Conservation (phyloP, 2,888 invertebrate genomes). For the Agonopterix subpropinquella region DNA sequence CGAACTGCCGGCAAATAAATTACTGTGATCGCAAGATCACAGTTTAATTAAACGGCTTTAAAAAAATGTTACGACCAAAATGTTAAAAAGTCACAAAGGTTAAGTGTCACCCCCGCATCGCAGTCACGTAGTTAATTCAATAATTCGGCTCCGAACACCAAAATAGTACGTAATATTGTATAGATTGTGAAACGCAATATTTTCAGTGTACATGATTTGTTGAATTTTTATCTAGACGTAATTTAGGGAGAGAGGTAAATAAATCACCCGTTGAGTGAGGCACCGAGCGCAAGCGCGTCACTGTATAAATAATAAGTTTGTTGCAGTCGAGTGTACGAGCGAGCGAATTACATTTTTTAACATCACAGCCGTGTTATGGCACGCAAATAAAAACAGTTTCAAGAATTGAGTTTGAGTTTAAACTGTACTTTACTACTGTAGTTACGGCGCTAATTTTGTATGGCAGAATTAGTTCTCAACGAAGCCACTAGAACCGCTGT, state of each 20-base stretch:
- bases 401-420: too few relatives aligned
- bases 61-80: too few relatives aligned
- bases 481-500: too few relatives aligned
- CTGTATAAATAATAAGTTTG: slow-evolving; percentile 27
- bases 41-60: too few relatives aligned
- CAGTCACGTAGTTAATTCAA: slow-evolving; percentile 35
- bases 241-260: slow-evolving; percentile 12
- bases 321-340: slow-evolving; percentile 8
- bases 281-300: slow-evolving; percentile 40
- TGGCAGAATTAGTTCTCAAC: too few relatives aligned
- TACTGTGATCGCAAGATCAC: too few relatives aligned
- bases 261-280: slow-evolving; percentile 70
- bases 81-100: not conserved
- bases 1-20: not conserved
- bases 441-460: too few relatives aligned
- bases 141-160: slow-evolving; percentile 63
- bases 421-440: too few relatives aligned
- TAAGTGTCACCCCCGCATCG: slow-evolving; percentile 24
- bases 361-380: too few relatives aligned
- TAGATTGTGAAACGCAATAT: slow-evolving; percentile 58
- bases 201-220: slow-evolving; percentile 58
- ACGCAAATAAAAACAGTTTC: too few relatives aligned
- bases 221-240: slow-evolving; percentile 44
- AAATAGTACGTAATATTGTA: slow-evolving; percentile 62
- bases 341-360: too few relatives aligned